phyloP scores from a whole-genome alignment of 2,113 vertebrate genomes.

The Apodemus sylvaticus region DNA sequence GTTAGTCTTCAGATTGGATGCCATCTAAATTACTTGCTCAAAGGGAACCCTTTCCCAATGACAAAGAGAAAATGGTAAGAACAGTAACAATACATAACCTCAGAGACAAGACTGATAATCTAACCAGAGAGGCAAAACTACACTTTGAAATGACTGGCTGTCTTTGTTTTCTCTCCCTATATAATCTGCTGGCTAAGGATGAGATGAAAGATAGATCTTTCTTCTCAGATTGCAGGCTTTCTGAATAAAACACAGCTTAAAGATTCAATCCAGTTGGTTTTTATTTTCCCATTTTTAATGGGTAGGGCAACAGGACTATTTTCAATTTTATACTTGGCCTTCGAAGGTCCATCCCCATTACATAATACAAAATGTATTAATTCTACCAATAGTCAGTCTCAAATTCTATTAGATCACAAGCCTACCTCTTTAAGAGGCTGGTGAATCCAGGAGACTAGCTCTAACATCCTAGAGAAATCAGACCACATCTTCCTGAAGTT shows the following conservation, averaged over 20 bases:
- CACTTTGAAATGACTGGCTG: not conserved
- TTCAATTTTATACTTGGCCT: not conserved
- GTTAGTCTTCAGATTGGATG: not conserved
- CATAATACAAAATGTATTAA: not conserved
- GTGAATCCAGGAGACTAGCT: not conserved
- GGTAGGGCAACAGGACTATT: not conserved
- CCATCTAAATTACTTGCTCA: not conserved
- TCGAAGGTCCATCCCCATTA: not conserved
- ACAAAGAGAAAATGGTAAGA: not conserved
- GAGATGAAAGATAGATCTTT: not conserved
- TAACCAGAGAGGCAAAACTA: not conserved
- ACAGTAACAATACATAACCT: not conserved
- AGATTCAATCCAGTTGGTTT: not conserved
- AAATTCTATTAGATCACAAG: not conserved
- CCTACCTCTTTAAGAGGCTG: not conserved
- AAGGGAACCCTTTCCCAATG: not conserved
- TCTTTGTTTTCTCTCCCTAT: not conserved
- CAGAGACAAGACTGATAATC: not conserved
- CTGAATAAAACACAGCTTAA: not conserved
- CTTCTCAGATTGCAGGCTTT: not conserved
- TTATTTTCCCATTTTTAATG: not conserved
- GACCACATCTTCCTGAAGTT: not conserved
- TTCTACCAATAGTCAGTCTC: not conserved
- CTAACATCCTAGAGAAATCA: not conserved
- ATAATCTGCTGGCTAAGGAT: not conserved